Percentiles rank a stretch among this genome's conserved stretches.
Evolutionary conservation across 2,113 vertebrate genomes (phyloP).

Genomic region (Pteruthius melanotis): DNA sequence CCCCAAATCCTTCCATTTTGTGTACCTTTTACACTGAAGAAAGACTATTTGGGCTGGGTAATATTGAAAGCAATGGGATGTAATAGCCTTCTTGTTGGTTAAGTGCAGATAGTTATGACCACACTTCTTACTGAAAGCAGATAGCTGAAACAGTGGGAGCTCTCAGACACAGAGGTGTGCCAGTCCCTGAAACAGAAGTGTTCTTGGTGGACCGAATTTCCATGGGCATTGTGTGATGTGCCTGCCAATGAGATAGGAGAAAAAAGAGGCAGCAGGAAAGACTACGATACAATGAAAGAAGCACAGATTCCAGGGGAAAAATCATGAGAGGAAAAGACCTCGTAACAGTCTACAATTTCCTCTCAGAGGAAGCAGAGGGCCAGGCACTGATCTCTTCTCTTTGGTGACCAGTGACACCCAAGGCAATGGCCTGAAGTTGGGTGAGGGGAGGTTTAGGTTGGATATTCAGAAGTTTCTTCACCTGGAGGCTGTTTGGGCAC

Average conservation of each 20-base stretch:
- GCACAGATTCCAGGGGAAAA: neutral
- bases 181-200: neutral
- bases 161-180: neutral
- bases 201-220: neutral
- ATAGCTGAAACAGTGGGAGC: neutral
- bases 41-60: neutral
- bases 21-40: neutral
- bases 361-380: neutral
- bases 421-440: neutral
- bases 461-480: neutral
- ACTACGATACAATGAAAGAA: neutral
- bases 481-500: accelerated
- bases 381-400: neutral
- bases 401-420: neutral
- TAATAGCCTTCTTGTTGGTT: neutral
- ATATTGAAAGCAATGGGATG: neutral
- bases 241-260: neutral
- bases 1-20: neutral
- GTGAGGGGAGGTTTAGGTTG: neutral
- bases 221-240: neutral
- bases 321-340: neutral
- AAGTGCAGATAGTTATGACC: neutral
- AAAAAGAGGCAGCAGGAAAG: neutral
- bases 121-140: neutral
- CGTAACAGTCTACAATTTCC: neutral